Evolutionary conservation across 2,113 vertebrate genomes (phyloP).

Genomic region (Egretta garzetta): DNA sequence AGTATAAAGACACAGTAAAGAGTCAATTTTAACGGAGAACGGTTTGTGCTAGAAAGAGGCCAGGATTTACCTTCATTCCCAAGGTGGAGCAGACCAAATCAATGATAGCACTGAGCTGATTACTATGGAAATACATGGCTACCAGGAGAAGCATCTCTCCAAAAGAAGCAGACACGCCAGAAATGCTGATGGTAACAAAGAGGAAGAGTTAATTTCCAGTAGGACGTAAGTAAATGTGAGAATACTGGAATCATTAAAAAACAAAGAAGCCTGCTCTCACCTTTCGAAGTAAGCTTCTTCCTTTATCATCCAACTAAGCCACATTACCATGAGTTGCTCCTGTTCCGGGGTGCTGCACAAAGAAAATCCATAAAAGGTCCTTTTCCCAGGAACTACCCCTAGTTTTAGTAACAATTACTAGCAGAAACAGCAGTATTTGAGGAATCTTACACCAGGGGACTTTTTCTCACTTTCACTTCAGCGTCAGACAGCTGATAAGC

Average conservation of each 20-base stretch:
- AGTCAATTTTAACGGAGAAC: not conserved
- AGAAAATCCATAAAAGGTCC: not conserved
- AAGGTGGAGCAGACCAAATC: conserved; percentile 93
- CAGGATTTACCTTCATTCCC: conserved; percentile 94
- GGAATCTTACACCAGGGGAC: not conserved
- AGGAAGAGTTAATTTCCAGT: not conserved
- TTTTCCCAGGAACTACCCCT: not conserved
- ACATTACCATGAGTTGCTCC: conserved; percentile 97
- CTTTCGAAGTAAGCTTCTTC: conserved; percentile 99
- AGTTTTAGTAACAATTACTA: not conserved
- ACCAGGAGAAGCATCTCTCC: conserved; percentile 98
- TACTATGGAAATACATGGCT: conserved; percentile 99
- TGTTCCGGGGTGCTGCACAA: conserved; percentile 92
- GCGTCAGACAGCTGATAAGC: not conserved
- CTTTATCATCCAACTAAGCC: conserved; percentile 99
- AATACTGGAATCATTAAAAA: not conserved
- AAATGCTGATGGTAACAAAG: conserved; percentile 81
- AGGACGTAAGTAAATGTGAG: not conserved
- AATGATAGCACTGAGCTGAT: conserved; percentile 94
- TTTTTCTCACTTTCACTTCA: not conserved
- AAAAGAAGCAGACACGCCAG: conserved; percentile 96
- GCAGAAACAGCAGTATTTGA: not conserved
- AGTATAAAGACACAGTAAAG: not conserved
- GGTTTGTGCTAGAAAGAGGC: not conserved
- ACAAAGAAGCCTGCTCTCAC: conserved; percentile 65